These are phyloP conservation scores for Leptopilina syphax DNA, from an alignment of 2,888 invertebrate genomes.

Conservation along the genomic window DNA sequence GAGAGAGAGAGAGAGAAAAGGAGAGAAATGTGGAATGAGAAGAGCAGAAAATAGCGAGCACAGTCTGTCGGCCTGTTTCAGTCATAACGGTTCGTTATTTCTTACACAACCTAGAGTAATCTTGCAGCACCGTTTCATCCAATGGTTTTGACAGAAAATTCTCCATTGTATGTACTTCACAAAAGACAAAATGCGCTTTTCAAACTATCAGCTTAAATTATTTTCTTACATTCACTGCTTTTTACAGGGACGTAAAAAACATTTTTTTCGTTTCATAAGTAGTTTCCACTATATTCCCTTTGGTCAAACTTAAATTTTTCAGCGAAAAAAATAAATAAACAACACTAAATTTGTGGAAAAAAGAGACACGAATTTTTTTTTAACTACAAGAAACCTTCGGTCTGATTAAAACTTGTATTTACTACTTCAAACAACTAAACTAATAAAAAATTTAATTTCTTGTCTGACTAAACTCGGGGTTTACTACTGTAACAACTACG, in stretches of 20 bases:
- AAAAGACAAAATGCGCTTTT: background rate
- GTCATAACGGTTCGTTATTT: constrained; percentile 39
- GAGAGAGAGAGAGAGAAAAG: constrained; percentile 30
- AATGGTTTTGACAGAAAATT: constrained; percentile 30
- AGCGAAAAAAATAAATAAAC: no score
- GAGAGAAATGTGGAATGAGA: constrained; percentile 15
- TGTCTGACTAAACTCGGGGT: no score
- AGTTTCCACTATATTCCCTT: background rate
- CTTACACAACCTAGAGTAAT: constrained; percentile 30
- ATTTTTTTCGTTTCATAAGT: background rate
- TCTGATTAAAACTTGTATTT: no score
- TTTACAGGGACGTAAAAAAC: background rate
- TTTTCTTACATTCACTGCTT: background rate
- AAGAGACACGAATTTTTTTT: no score
- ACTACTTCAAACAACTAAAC: no score
- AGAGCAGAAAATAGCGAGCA: constrained; percentile 34
- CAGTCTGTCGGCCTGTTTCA: constrained; percentile 32
- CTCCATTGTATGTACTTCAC: constrained; percentile 13
- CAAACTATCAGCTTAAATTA: background rate
- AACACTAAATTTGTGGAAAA: no score
- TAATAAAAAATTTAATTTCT: no score
- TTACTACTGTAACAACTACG: no score
- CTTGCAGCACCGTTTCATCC: constrained; percentile 26
- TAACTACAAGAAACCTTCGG: no score
- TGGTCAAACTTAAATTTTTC: background rate